Evolutionary conservation across 2,113 vertebrate genomes (phyloP).

Genomic region (Lampris incognitus): DNA sequence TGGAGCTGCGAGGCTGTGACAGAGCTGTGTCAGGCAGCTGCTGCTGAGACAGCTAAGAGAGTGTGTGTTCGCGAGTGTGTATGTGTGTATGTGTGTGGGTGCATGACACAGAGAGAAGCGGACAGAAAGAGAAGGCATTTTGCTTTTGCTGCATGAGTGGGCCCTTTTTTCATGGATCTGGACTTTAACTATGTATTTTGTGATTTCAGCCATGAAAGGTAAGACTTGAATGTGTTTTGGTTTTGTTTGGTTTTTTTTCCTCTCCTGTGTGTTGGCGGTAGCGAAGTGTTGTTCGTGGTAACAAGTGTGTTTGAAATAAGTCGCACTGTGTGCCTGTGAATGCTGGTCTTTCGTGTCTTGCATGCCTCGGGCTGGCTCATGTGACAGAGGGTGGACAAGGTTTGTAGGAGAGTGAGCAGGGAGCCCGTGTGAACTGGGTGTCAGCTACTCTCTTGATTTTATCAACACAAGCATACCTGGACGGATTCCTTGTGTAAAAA

Average conservation of each 20-base stretch:
- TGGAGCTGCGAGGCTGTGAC: constrained; percentile 75
- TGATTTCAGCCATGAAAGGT: constrained; percentile 94
- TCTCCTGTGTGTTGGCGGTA: not conserved
- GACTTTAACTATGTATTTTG: constrained; percentile 89
- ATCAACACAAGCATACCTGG: too few relatives aligned
- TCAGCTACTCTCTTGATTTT: not conserved
- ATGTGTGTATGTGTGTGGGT: not conserved
- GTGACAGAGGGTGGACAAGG: not conserved
- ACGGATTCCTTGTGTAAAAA: too few relatives aligned
- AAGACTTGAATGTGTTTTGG: constrained; percentile 43
- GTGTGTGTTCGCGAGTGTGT: not conserved
- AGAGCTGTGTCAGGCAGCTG: constrained; percentile 35
- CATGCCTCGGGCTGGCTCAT: not conserved
- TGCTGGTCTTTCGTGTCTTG: not conserved
- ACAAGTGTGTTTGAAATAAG: constrained; percentile 2
- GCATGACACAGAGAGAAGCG: not conserved
- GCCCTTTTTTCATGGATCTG: constrained; percentile 45
- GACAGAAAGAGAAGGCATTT: not conserved
- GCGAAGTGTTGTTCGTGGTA: not conserved
- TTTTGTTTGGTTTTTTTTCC: not conserved
- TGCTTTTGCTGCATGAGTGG: constrained; percentile 63
- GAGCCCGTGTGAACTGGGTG: not conserved
- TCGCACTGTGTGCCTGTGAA: not conserved
- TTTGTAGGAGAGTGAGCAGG: too few relatives aligned
- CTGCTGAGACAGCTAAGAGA: constrained; percentile 14